Conservation (phyloP, 1,140 invertebrate species). For the Diprion similis region DNA sequence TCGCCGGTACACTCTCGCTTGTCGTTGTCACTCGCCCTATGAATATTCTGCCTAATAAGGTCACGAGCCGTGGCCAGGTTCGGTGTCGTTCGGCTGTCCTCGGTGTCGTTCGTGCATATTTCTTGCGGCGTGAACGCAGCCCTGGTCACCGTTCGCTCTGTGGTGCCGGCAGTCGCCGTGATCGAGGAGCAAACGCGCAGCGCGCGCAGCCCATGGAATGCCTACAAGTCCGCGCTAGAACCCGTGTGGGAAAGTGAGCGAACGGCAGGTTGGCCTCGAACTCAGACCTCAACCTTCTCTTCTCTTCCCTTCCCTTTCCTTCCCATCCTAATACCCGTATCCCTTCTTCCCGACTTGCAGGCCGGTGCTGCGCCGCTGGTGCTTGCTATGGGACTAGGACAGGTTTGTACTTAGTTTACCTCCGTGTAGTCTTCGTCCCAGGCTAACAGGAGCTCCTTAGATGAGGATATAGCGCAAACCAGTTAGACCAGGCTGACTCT, state of each 20-base stretch:
- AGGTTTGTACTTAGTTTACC: background rate
- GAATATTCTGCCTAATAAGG: conserved; percentile 7
- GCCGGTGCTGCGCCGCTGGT: background rate
- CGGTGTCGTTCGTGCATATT: too few relatives aligned
- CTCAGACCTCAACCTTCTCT: conserved; percentile 49
- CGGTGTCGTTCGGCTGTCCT: background rate
- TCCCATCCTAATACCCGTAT: too few relatives aligned
- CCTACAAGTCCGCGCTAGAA: background rate
- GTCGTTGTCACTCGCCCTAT: background rate
- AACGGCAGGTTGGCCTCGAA: conserved; percentile 42
- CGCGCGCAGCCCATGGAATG: background rate
- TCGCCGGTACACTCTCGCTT: background rate
- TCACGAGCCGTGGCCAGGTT: background rate
- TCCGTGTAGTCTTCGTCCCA: background rate
- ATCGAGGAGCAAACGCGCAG: background rate
- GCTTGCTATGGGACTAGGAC: background rate
- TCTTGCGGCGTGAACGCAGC: conserved; percentile 1
- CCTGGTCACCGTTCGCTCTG: background rate
- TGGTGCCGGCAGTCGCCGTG: background rate
- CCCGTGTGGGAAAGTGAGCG: conserved; percentile 49
- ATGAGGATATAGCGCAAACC: too few relatives aligned
- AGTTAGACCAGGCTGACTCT: too few relatives aligned
- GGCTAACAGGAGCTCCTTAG: too few relatives aligned
- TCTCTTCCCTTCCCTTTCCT: background rate
- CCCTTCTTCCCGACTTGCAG: conserved; percentile 17